A percentile compares a stretch with the other conserved stretches of the same genome.
Conservation (phyloP, 2,113 vertebrate species). For the Platichthys flesus region DNA sequence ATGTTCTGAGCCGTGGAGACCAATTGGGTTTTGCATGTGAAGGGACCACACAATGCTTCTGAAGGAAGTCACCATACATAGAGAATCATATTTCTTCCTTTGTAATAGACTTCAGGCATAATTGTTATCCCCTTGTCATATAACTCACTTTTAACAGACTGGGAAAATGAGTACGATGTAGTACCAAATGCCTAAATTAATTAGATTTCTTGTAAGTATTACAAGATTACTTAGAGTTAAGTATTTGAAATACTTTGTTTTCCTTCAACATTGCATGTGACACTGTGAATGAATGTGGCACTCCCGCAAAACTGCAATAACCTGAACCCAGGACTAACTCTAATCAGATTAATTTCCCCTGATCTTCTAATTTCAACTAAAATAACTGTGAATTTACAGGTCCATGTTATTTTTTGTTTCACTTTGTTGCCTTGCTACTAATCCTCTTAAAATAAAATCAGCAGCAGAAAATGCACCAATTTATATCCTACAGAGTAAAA, state of each 20-base stretch:
- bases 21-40: conserved; percentile 64
- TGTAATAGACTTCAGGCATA: conserved; percentile 29
- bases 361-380: background rate
- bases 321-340: background rate
- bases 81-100: conserved; percentile 35
- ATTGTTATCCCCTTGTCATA: conserved; percentile 21
- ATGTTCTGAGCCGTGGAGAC: conserved; percentile 60
- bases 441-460: background rate
- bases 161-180: no score
- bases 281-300: background rate
- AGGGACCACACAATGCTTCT: conserved; percentile 41
- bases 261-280: background rate
- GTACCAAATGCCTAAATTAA: background rate
- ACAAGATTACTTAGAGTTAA: no score
- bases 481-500: no score
- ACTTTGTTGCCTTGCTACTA: background rate
- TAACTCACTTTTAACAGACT: conserved; percentile 15
- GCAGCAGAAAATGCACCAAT: background rate
- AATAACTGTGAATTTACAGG: background rate
- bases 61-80: conserved; percentile 41
- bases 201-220: background rate
- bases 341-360: background rate
- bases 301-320: background rate
- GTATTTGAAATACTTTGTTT: background rate
- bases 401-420: background rate